Conservation (phyloP, 2,797 vertebrate genomes). For the Sebastes alutus region DNA sequence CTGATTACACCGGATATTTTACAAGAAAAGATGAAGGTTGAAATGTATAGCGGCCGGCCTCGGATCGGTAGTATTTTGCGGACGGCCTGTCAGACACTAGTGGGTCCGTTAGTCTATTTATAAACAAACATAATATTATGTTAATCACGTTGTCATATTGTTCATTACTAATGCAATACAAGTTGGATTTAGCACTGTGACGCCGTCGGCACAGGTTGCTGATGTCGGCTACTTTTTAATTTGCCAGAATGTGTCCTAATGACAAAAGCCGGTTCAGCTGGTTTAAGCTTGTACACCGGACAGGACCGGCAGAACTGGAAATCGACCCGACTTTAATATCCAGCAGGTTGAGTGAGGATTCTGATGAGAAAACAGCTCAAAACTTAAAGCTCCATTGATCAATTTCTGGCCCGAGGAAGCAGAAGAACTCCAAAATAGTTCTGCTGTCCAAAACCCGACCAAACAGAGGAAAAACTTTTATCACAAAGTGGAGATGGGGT, state of each 20-base stretch:
- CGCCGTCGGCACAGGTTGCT: no score
- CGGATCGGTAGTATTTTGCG: no score
- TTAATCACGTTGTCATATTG: neutral
- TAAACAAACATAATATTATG: neutral
- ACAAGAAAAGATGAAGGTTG: no score
- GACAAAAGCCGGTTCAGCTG: neutral
- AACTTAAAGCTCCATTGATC: neutral
- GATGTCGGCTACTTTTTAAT: no score
- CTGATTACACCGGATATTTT: no score
- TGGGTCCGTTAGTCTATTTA: no score
- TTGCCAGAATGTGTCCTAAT: neutral
- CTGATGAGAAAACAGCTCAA: neutral
- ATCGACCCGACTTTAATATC: neutral
- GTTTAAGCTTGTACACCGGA: neutral
- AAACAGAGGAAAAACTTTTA: conserved; percentile 1
- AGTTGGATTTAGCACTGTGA: neutral
- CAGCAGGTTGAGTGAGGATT: neutral
- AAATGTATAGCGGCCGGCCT: no score
- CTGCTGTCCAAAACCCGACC: neutral
- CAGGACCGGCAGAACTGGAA: neutral
- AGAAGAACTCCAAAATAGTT: neutral
- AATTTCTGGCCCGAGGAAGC: neutral
- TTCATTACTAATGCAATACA: neutral
- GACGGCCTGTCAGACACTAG: no score
- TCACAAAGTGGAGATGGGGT: neutral